Base-by-base conservation (phyloP, 1,140 invertebrate species). In the Drosophila sproati region DNA sequence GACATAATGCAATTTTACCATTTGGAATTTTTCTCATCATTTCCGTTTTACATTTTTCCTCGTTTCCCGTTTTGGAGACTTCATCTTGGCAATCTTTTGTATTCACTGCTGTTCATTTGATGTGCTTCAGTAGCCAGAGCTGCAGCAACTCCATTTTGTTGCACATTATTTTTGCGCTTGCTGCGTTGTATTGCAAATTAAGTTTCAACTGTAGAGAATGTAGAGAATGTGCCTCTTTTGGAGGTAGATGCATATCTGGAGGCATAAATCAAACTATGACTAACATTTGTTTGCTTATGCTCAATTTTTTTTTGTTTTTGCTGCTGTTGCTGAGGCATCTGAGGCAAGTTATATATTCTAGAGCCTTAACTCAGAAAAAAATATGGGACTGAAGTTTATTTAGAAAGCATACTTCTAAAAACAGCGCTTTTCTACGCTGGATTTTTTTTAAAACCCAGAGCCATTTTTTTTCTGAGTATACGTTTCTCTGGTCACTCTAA, bases 1-100 rank as follows among this genome's bases (percentile, higher is more conserved):
- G 83, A 83, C 83, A 83, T 88, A 88, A 88, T 88, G 85, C 80
- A 89, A 83, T 88, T 88, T 89, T 57, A 78, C 78, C 85, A 70
- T 72, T 55, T 57, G 59, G 56, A 56, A 66, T 78, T 76, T 72
- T 57, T 69, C 43, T 59, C 63, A 67, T 70, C 63, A 66, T 66
- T 71, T 63, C 28, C 61, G 59, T 45, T 76, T 20, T 43, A 32
- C 43, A 7, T 41, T 67, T 66, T 50, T 56, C 37, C 48, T 20
- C 48, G 64, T 59, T 63, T 48, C 32, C 41, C 39, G 41, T 35
- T 60, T 76, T 56, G 47, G 12, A 8, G 51, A 43, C 63, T 66
- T 37, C 35, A 50, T 39, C 35, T 43, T 43, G 31, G 12, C 20
- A 20, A 20, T 34, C 5, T 34, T 5, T 5, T 34, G 6, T 48